These are phyloP conservation scores for Athetis lepigone DNA, from an alignment of 2,888 invertebrate genomes.

Conservation along the genomic window DNA sequence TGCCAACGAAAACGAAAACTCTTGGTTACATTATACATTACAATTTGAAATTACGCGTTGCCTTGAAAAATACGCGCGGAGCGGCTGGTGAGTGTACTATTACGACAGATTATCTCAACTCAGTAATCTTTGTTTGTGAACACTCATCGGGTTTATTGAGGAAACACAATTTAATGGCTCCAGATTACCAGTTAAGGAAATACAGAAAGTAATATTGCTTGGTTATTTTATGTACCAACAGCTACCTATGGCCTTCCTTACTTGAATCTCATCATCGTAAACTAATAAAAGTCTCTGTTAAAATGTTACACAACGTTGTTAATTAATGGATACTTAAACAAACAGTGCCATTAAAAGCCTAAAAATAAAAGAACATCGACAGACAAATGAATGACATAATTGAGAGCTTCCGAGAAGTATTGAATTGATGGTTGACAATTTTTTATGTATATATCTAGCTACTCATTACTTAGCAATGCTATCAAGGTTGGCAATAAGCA, in stretches of 20 bases:
- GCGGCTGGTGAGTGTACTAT: slow-evolving; percentile 26
- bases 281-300: neutral
- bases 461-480: slow-evolving; percentile 35
- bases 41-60: slow-evolving; percentile 14
- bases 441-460: slow-evolving; percentile 36
- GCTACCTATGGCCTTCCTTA: slow-evolving; percentile 23
- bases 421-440: slow-evolving; percentile 20
- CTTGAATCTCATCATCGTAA: slow-evolving; percentile 16
- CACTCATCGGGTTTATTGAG: slow-evolving; percentile 34
- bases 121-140: slow-evolving; percentile 20
- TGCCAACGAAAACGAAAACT: slow-evolving; percentile 28
- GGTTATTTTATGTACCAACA: slow-evolving; percentile 21
- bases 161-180: slow-evolving; percentile 38
- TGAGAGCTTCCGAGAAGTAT: slow-evolving; percentile 27
- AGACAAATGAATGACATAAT: slow-evolving; percentile 46
- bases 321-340: slow-evolving; percentile 18
- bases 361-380: slow-evolving; percentile 23
- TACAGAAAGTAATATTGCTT: slow-evolving; percentile 36
- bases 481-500: slow-evolving; percentile 51
- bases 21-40: slow-evolving; percentile 16
- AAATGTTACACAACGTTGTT: slow-evolving; percentile 28
- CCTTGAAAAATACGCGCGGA: slow-evolving; percentile 33
- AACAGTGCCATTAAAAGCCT: neutral
- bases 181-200: slow-evolving; percentile 43
- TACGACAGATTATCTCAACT: slow-evolving; percentile 24